Conservation (phyloP, 2,113 vertebrate species). For the Lipotes vexillifer region DNA sequence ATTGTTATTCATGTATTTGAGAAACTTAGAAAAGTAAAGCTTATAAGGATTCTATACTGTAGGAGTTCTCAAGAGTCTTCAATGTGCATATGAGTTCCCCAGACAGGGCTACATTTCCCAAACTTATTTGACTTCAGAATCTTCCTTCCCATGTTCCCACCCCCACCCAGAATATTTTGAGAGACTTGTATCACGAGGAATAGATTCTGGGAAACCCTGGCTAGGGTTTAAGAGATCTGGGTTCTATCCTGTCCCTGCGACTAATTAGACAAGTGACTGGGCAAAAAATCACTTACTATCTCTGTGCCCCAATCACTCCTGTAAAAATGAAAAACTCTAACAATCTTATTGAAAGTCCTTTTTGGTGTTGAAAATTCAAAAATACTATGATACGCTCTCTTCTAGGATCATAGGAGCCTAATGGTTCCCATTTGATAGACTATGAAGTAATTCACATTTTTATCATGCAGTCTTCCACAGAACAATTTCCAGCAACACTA, state of each 20-base stretch:
- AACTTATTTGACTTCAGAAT: neutral
- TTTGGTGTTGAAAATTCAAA: neutral
- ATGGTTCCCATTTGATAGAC: neutral
- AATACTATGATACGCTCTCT: neutral
- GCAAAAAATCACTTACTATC: neutral
- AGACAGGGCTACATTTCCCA: neutral
- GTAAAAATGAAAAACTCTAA: neutral
- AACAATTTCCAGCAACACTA: neutral
- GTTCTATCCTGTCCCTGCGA: neutral
- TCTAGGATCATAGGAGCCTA: neutral
- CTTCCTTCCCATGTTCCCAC: neutral
- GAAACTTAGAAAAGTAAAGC: neutral
- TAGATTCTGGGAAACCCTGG: neutral
- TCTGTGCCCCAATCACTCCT: neutral
- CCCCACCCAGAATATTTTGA: neutral
- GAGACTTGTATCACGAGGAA: neutral
- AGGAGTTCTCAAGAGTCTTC: neutral
- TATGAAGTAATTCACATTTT: neutral
- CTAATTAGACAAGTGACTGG: accelerated
- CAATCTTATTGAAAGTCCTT: neutral
- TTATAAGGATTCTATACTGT: neutral
- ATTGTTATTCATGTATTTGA: neutral
- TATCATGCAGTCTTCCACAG: neutral
- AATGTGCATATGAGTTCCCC: neutral
- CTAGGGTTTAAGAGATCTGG: neutral